Evolutionary conservation across 2,888 invertebrate genomes (phyloP), one percentile per base, ranked within the genome.

Genomic region (Dysmachus trigonus): DNA sequence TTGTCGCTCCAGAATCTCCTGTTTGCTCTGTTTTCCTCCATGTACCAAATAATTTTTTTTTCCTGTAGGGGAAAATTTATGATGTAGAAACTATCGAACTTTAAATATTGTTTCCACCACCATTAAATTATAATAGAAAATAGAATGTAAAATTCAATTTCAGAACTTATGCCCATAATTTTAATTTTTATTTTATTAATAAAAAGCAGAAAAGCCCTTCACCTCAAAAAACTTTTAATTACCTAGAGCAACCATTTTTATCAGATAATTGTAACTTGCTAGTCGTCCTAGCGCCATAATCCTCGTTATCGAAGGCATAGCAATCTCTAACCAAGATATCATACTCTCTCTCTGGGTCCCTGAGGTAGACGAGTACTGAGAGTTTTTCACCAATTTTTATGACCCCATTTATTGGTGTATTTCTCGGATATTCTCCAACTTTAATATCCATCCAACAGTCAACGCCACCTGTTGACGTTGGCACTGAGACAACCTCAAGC

Each of bases 361-460:
- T 95, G 82, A 96, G 92, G 90, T 95, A 95, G 0, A 96, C 94
- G 31, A 95, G 92, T 77, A 96, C 94, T 0, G 95, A 95, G 31
- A 96, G 92, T 86, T 95, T 94, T 89, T 95, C 95, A 7, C 96
- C 96, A 86, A 95, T 94, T 91, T 94, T 94, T 53, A 96, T 94
- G 8, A 94, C 93, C 85, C 94, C 93, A 88, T 94, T 93, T 33
- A 95, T 92, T 5, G 95, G 94, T 88, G 93, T 92, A 90, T 95
- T 95, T 88, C 95, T 94, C 33, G 96, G 96, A 90, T 94, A 96
- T 88, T 93, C 93, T 89, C 96, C 96, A 88, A 93, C 93, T 89
- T 95, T 95, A 87, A 96, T 95, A 88, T 96, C 95, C 95, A 96
- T 96, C 95, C 95, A 96, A 91, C 95, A 95, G 89, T 95, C 95